These are phyloP conservation scores for Pampusana beccarii DNA, from an alignment of 2,113 vertebrate species.

Conservation along the genomic window DNA sequence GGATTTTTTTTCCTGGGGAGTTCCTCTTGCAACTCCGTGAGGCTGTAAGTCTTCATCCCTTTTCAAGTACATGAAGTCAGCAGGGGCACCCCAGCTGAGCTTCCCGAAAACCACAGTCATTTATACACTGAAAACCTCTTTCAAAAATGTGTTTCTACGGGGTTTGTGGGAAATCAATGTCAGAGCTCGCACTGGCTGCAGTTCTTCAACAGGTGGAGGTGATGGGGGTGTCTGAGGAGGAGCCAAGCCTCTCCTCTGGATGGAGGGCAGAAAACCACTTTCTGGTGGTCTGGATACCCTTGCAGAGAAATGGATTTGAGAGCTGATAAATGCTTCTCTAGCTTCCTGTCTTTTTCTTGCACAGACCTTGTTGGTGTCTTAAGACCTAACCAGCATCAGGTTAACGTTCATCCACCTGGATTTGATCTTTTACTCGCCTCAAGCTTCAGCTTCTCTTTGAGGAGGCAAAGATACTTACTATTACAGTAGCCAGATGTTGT, in stretches of 20 bases:
- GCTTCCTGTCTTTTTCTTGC: neutral
- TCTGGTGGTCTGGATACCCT: neutral
- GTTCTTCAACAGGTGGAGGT: neutral
- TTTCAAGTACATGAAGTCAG: neutral
- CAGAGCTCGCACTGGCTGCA: neutral
- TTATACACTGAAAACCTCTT: neutral
- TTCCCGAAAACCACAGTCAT: fast-evolving
- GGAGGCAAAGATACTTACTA: neutral
- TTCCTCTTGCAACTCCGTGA: neutral
- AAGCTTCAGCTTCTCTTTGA: neutral
- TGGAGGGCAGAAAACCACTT: neutral
- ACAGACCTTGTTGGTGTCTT: neutral
- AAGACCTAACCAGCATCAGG: neutral
- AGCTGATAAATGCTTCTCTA: neutral
- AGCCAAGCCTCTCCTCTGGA: neutral
- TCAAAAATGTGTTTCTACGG: neutral
- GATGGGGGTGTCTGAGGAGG: neutral
- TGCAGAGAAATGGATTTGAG: neutral
- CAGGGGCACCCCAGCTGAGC: neutral
- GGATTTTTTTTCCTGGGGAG: neutral
- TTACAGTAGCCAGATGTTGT: fast-evolving
- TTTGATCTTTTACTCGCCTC: neutral
- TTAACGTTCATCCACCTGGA: neutral
- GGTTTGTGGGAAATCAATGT: neutral
- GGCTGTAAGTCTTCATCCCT: neutral